These are phyloP conservation scores for Liasis olivaceus DNA, from an alignment of 2,797 vertebrate genomes.

Conservation along the genomic window DNA sequence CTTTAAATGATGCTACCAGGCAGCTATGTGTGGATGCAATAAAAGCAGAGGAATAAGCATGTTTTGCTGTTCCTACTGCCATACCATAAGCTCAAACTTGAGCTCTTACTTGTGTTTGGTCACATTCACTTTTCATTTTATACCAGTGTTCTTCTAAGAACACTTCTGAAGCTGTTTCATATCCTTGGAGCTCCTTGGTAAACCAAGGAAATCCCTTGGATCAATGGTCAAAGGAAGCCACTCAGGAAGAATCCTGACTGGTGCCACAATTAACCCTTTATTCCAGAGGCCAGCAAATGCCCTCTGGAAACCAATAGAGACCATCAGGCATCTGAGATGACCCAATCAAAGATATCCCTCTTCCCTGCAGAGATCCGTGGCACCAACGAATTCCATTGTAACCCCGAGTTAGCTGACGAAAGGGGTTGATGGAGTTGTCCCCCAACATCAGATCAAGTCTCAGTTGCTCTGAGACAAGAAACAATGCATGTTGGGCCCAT, in stretches of 20 bases:
- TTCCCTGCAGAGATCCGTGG: background rate
- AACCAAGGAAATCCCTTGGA: background rate
- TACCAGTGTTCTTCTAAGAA: too few species aligned
- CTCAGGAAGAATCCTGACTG: background rate
- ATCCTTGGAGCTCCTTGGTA: background rate
- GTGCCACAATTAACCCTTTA: background rate
- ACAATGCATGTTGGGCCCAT: background rate
- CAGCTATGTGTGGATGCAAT: too few species aligned
- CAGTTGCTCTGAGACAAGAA: background rate
- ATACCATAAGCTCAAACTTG: too few species aligned
- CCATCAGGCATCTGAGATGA: background rate
- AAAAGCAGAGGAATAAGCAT: too few species aligned
- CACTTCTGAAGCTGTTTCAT: too few species aligned
- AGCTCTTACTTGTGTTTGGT: too few species aligned
- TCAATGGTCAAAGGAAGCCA: background rate
- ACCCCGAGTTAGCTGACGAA: background rate
- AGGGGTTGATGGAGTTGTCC: background rate
- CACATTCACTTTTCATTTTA: too few species aligned
- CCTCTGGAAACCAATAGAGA: background rate
- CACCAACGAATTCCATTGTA: background rate
- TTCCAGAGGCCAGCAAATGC: background rate
- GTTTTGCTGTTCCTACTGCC: too few species aligned
- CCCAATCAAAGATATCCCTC: background rate
- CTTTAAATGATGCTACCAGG: too few species aligned
- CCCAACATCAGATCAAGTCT: background rate